phyloP scores from a whole-genome alignment of 2,888 invertebrate genomes.

The Polymixis flavicincta region DNA sequence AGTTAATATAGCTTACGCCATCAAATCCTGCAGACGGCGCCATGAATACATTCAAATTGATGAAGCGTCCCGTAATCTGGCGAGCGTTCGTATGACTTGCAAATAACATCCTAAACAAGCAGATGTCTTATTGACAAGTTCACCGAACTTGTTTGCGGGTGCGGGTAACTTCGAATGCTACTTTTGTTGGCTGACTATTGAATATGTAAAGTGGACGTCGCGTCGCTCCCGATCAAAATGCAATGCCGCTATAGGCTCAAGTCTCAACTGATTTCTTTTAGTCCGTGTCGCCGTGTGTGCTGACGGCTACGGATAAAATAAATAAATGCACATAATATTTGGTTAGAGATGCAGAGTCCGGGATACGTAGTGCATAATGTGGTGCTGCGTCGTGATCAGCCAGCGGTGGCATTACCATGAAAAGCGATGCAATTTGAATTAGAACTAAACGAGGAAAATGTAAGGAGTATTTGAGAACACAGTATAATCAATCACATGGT shows the following conservation, averaged over 20 bases:
- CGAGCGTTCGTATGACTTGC: constrained; percentile 78
- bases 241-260: constrained; percentile 59
- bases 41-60: constrained; percentile 69
- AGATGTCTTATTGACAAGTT: constrained; percentile 83
- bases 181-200: constrained; percentile 73
- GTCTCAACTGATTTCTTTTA: constrained; percentile 71
- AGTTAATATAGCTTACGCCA: constrained; percentile 42
- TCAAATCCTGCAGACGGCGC: constrained; percentile 57
- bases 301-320: constrained; percentile 77
- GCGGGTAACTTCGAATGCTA: constrained; percentile 64
- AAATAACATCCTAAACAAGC: constrained; percentile 83
- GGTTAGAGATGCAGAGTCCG: constrained; percentile 80
- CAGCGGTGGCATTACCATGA: constrained; percentile 82
- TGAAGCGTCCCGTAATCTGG: constrained; percentile 67
- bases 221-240: constrained; percentile 73
- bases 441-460: constrained; percentile 69
- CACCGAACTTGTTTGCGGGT: constrained; percentile 76
- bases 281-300: constrained; percentile 71
- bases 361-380: constrained; percentile 77
- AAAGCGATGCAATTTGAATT: constrained; percentile 80
- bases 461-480: constrained; percentile 63
- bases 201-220: constrained; percentile 77
- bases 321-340: constrained; percentile 89
- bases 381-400: constrained; percentile 73
- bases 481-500: constrained; percentile 73